Percentiles rank a stretch among this genome's conserved stretches.
Evolutionary conservation across 2,797 vertebrate species (phyloP).

Genomic region (Danio choprae): DNA sequence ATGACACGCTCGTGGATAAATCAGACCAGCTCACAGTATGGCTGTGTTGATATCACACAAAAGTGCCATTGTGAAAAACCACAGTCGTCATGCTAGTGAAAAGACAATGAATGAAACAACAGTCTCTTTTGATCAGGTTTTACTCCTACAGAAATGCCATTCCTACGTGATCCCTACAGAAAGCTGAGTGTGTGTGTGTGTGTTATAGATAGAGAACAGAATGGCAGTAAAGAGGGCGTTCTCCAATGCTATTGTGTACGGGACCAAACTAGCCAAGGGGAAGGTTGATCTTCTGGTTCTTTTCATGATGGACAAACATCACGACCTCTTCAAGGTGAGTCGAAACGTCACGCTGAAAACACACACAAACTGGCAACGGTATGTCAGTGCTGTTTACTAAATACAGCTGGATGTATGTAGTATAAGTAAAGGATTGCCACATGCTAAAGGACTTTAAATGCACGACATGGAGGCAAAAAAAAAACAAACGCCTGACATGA

Average conservation of each 20-base stretch:
- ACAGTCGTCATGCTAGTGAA: background rate
- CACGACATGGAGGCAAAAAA: no score
- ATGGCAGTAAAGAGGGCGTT: constrained; percentile 97
- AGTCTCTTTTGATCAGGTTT: background rate
- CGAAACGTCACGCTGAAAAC: background rate
- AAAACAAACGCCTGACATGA: no score
- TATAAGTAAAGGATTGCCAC: background rate
- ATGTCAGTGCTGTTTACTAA: background rate
- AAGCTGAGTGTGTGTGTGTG: constrained; percentile 8
- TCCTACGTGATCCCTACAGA: constrained; percentile 9
- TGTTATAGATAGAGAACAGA: constrained; percentile 89
- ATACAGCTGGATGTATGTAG: background rate
- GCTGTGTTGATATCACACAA: constrained; percentile 21
- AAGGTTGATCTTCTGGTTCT: constrained; percentile 95
- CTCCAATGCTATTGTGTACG: constrained; percentile 89
- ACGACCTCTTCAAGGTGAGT: constrained; percentile 92
- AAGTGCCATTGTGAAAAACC: constrained; percentile 26
- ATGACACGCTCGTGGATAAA: no score
- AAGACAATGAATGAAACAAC: constrained; percentile 3
- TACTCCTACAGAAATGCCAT: constrained; percentile 22
- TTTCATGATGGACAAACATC: constrained; percentile 94
- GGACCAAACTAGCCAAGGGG: constrained; percentile 89
- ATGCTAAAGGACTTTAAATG: no score
- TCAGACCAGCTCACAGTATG: background rate
- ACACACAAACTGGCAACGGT: no score